phyloP scores from a whole-genome alignment of 2,888 invertebrate species.

The Cryptocephalus primarius region DNA sequence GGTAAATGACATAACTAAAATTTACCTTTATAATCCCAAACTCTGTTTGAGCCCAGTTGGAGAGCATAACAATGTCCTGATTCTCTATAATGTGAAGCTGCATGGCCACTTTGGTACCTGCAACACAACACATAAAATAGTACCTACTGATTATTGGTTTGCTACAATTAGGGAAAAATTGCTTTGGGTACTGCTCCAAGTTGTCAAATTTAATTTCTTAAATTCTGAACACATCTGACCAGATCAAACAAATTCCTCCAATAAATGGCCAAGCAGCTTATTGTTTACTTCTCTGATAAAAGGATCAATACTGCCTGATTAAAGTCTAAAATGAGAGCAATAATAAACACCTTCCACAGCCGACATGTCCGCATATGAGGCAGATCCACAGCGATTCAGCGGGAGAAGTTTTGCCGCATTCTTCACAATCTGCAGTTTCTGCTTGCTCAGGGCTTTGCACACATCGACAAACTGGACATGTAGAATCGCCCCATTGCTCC shows the following conservation, averaged over 20 bases:
- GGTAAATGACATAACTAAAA: background rate
- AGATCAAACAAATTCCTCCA: too few species aligned
- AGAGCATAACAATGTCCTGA: slow-evolving; percentile 97
- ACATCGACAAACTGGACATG: slow-evolving; percentile 93
- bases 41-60: slow-evolving; percentile 90
- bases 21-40: slow-evolving; percentile 96
- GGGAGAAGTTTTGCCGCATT: slow-evolving; percentile 42
- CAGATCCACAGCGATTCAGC: slow-evolving; percentile 95
- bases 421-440: slow-evolving; percentile 48
- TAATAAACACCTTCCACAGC: slow-evolving; percentile 59
- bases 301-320: too few species aligned
- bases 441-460: slow-evolving; percentile 48
- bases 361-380: slow-evolving; percentile 95
- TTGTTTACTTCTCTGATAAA: too few species aligned
- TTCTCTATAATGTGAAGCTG: slow-evolving; percentile 87
- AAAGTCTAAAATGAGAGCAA: background rate
- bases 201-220: too few species aligned
- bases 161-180: too few species aligned
- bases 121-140: background rate
- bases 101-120: slow-evolving; percentile 68
- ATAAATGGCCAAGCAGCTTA: too few species aligned
- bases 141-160: too few species aligned
- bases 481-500: slow-evolving; percentile 92
- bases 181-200: too few species aligned
- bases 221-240: too few species aligned